These are phyloP conservation scores for Goniozus legneri DNA, from an alignment of 1,140 invertebrate genomes.

Conservation along the genomic window DNA sequence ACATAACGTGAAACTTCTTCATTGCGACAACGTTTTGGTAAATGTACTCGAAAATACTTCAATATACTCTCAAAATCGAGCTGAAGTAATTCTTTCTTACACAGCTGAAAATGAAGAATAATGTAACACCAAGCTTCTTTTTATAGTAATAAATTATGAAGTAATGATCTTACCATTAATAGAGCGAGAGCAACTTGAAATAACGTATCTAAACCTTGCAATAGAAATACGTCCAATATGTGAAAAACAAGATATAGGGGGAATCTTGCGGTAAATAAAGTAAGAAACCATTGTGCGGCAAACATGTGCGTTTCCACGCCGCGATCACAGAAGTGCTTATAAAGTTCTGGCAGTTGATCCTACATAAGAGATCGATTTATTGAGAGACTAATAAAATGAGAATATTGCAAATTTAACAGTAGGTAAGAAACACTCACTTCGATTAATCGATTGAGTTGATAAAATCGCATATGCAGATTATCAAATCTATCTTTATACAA, in stretches of 20 bases:
- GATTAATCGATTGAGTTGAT: conserved; percentile 93
- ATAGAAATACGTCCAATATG: conserved; percentile 93
- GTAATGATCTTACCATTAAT: conserved; percentile 65
- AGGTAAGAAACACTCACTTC: conserved; percentile 76
- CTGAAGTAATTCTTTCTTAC: conserved; percentile 88
- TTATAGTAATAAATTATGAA: not conserved
- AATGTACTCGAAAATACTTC: conserved; percentile 88
- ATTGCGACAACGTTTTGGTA: conserved; percentile 93
- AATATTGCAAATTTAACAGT: too few relatives aligned
- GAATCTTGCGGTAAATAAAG: conserved; percentile 97
- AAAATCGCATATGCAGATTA: conserved; percentile 89
- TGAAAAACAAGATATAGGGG: conserved; percentile 96
- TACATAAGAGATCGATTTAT: too few relatives aligned
- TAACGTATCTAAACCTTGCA: conserved; percentile 90
- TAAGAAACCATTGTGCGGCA: conserved; percentile 99
- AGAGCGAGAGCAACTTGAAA: conserved; percentile 95
- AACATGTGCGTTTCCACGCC: conserved; percentile 98
- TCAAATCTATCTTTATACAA: conserved; percentile 97
- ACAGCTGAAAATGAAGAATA: conserved; percentile 58
- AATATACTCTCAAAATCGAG: conserved; percentile 95
- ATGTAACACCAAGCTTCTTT: not conserved
- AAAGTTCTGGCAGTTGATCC: conserved; percentile 89
- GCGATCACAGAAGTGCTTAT: conserved; percentile 86
- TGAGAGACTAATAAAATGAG: too few relatives aligned
- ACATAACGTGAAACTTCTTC: conserved; percentile 86